A percentile compares a stretch with the other conserved stretches of the same genome.
These are phyloP conservation scores for Leptopilina myrica DNA, from an alignment of 2,888 invertebrate genomes.

Conservation along the genomic window DNA sequence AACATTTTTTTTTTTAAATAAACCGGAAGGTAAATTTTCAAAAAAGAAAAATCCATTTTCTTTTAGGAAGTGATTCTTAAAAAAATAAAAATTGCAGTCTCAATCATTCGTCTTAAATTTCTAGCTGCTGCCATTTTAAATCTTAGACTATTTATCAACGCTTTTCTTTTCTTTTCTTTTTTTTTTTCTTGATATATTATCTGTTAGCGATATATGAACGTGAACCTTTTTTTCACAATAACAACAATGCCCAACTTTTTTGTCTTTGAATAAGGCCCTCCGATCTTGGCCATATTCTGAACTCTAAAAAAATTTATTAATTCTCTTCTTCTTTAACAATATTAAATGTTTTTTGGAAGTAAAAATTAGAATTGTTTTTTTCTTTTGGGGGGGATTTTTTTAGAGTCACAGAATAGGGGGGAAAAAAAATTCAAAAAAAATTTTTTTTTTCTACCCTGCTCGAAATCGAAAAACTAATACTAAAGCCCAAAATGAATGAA, in stretches of 20 bases:
- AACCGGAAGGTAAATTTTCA: background rate
- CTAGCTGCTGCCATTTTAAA: constrained; percentile 26
- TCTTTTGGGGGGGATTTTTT: background rate
- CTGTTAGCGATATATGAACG: constrained; percentile 70
- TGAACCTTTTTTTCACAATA: constrained; percentile 68
- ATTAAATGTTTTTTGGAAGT: too few relatives aligned
- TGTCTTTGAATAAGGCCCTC: constrained; percentile 75
- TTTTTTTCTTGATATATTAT: constrained; percentile 68
- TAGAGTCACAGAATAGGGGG: constrained; percentile 50
- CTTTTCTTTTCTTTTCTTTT: constrained; percentile 50
- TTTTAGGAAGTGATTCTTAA: background rate
- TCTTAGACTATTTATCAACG: constrained; percentile 44
- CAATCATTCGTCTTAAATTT: constrained; percentile 16
- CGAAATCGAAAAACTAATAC: constrained; percentile 66
- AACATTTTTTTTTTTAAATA: too few relatives aligned
- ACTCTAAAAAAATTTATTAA: background rate
- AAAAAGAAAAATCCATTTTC: constrained; percentile 4
- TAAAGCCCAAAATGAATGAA: constrained; percentile 72
- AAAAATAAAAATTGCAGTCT: constrained; percentile 44
- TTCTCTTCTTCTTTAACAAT: background rate
- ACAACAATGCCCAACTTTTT: constrained; percentile 74
- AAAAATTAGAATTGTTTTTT: constrained; percentile 19
- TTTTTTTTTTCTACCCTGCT: constrained; percentile 49
- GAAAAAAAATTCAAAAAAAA: constrained; percentile 48
- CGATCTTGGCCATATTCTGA: constrained; percentile 58